Evolutionary conservation across 2,888 invertebrate genomes (phyloP).

Genomic region (Rotaria sp.): DNA sequence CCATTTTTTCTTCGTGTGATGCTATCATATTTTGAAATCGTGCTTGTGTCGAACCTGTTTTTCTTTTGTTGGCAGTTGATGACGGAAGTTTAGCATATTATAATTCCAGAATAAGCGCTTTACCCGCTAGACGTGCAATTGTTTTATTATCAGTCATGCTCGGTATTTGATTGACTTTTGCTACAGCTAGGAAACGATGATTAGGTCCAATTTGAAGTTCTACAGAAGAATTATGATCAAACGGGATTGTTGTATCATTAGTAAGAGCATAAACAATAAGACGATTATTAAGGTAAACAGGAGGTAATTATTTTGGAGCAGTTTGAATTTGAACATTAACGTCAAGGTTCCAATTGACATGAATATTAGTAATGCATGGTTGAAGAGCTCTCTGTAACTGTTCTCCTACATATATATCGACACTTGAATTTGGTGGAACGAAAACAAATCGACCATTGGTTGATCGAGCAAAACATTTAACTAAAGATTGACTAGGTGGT

Average conservation of each 20-base stretch:
- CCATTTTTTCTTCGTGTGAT: too few species aligned
- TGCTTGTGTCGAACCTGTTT: neutral
- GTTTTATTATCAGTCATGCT: neutral
- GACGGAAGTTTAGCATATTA: neutral
- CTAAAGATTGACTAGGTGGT: too few species aligned
- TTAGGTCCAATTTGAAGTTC: neutral
- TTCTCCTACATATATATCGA: too few species aligned
- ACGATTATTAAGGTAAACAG: neutral
- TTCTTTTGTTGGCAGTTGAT: neutral
- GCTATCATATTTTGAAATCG: neutral
- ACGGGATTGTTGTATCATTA: neutral
- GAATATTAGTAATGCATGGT: too few species aligned
- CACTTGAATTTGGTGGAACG: too few species aligned
- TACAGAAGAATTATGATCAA: neutral
- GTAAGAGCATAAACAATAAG: neutral
- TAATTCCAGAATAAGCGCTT: neutral
- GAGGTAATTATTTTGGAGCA: neutral
- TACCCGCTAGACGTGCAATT: neutral
- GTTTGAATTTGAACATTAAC: too few species aligned
- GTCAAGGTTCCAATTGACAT: too few species aligned
- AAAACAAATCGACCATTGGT: too few species aligned
- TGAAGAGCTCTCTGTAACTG: too few species aligned
- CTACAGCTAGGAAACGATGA: neutral
- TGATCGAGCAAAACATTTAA: too few species aligned
- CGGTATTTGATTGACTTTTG: neutral